phyloP scores from a whole-genome alignment of 2,888 invertebrate genomes.

The Andricus curvator region DNA sequence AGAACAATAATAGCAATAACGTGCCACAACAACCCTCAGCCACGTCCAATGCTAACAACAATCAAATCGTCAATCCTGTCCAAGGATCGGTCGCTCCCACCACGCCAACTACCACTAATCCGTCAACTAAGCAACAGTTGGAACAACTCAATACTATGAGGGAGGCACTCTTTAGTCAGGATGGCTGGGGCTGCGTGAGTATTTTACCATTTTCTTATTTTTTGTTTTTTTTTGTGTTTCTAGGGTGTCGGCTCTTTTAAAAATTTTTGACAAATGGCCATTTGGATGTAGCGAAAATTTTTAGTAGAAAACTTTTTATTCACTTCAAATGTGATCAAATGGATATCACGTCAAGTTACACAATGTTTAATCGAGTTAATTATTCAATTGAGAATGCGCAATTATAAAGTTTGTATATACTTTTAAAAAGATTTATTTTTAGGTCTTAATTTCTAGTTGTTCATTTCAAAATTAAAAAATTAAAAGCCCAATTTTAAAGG shows the following conservation, averaged over 20 bases:
- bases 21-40: constrained; percentile 68
- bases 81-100: constrained; percentile 64
- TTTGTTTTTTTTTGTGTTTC: background rate
- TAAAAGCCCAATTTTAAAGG: too few species aligned
- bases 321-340: too few species aligned
- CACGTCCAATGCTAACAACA: constrained; percentile 70
- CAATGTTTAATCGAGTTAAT: too few species aligned
- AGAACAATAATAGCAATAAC: constrained; percentile 71
- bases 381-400: too few species aligned
- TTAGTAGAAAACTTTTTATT: too few species aligned
- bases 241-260: background rate
- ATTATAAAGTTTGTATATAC: too few species aligned
- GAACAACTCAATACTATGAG: constrained; percentile 95
- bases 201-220: constrained; percentile 29
- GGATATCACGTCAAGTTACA: too few species aligned
- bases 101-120: constrained; percentile 79
- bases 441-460: too few species aligned
- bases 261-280: too few species aligned
- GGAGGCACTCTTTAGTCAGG: constrained; percentile 93
- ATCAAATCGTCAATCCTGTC: constrained; percentile 64
- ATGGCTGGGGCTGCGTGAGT: constrained; percentile 96
- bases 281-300: too few species aligned
- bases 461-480: too few species aligned
- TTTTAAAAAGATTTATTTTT: too few species aligned
- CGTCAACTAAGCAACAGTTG: constrained; percentile 88